Conservation (phyloP, 64 coral and sea anemone genomes). For the Hydrozoanthus tunicans region DNA sequence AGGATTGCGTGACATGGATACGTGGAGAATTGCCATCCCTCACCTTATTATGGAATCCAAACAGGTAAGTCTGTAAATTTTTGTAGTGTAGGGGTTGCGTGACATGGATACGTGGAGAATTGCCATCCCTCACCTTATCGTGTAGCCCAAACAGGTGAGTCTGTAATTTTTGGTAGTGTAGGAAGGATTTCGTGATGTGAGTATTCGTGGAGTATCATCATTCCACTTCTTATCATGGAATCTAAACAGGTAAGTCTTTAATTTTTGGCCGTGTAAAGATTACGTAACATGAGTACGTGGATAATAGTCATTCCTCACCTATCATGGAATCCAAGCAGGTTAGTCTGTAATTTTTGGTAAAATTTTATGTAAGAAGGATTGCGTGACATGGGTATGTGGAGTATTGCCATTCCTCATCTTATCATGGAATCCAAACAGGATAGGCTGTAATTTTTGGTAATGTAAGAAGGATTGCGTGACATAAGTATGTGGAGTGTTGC, state of each 20-base stretch:
- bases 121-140: slow-evolving; percentile 81
- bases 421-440: slow-evolving; percentile 88
- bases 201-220: neutral
- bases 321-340: slow-evolving; percentile 84
- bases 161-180: neutral
- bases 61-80: slow-evolving; percentile 7
- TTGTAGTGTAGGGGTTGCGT: neutral
- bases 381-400: slow-evolving; percentile 81
- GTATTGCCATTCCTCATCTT: slow-evolving; percentile 77
- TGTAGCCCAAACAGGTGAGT: slow-evolving; percentile 78
- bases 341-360: too few species aligned
- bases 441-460: neutral
- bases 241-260: too few species aligned
- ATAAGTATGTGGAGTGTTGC: neutral
- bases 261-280: neutral
- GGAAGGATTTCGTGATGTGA: neutral
- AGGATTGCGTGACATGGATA: slow-evolving; percentile 26
- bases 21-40: slow-evolving; percentile 85
- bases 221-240: too few species aligned
- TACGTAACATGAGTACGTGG: slow-evolving; percentile 78
- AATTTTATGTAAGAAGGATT: neutral
- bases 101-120: slow-evolving; percentile 76
- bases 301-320: slow-evolving; percentile 77
- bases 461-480: neutral
- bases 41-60: slow-evolving; percentile 92